A percentile compares a stretch with the other conserved stretches of the same genome.
Evolutionary conservation across 92 coral and sea anemone species (phyloP).

Genomic region (Palythoa caribaeorum): DNA sequence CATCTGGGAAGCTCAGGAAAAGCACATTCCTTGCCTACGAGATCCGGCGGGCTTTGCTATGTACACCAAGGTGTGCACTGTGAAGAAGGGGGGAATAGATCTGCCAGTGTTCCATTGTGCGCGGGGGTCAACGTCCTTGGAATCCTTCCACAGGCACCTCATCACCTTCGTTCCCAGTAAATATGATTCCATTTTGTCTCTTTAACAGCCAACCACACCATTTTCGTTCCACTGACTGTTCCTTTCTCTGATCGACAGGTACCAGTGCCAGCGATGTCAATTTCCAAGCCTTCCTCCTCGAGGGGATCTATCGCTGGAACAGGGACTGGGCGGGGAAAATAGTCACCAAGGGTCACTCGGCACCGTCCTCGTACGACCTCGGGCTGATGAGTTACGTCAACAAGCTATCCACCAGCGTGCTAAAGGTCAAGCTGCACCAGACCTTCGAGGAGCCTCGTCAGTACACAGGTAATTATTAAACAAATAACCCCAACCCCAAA

Average conservation of each 20-base stretch:
- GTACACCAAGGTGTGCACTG: conserved; percentile 43
- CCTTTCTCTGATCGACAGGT: background rate
- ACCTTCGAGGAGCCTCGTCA: background rate
- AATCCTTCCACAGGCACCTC: no score
- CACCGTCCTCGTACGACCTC: background rate
- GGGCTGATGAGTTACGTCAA: background rate
- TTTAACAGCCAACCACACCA: background rate
- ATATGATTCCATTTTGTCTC: background rate
- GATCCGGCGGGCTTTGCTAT: conserved; percentile 70
- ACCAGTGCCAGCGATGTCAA: conserved; percentile 17
- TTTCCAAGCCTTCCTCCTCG: conserved; percentile 39
- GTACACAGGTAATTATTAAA: background rate
- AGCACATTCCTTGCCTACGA: conserved; percentile 62
- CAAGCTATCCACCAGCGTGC: background rate
- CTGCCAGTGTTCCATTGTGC: conserved; percentile 1
- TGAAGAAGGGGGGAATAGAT: background rate
- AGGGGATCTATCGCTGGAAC: conserved; percentile 44
- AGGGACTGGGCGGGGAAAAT: conserved; percentile 43
- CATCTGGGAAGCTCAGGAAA: no score
- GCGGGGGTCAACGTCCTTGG: background rate
- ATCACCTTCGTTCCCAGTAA: background rate
- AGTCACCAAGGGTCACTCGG: background rate
- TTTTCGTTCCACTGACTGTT: no score
- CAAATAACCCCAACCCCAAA: background rate
- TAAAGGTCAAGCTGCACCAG: background rate